Conservation (phyloP, 2,797 vertebrate species). For the Enteromius argenteus region DNA sequence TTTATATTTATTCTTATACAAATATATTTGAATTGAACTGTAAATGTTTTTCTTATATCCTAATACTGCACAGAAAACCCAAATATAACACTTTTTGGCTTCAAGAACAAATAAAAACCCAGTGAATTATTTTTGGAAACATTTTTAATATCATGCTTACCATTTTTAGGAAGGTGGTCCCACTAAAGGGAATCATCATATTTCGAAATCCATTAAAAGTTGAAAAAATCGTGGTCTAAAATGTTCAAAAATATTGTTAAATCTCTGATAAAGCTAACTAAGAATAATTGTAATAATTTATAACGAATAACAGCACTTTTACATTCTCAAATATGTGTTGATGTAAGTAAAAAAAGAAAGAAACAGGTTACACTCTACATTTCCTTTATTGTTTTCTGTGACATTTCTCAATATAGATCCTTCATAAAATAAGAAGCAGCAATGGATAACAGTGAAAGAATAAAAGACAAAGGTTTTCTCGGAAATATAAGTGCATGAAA, state of each 20-base stretch:
- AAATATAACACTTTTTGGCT: not conserved
- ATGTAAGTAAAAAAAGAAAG: conserved; percentile 1
- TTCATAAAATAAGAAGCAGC: conserved; percentile 65
- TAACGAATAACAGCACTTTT: not conserved
- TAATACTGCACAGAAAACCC: not conserved
- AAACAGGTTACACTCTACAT: conserved; percentile 64
- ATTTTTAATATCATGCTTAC: not conserved
- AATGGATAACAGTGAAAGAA: conserved; percentile 8
- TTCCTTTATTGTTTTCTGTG: conserved; percentile 66
- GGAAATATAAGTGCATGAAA: conserved; percentile 20
- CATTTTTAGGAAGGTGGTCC: not conserved
- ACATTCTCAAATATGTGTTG: not conserved
- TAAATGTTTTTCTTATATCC: not conserved
- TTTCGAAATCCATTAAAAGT: not conserved
- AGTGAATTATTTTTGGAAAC: not conserved
- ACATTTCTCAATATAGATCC: conserved; percentile 71
- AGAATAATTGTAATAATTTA: not conserved
- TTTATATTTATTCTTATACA: not conserved
- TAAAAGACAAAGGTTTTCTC: not conserved
- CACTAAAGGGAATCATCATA: not conserved
- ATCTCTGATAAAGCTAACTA: not conserved
- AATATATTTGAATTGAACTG: not conserved
- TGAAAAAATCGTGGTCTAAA: not conserved
- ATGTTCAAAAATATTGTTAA: not conserved
- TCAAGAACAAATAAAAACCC: not conserved